phyloP scores from a whole-genome alignment of 2,113 vertebrate species.

The Leucosticte australis region DNA sequence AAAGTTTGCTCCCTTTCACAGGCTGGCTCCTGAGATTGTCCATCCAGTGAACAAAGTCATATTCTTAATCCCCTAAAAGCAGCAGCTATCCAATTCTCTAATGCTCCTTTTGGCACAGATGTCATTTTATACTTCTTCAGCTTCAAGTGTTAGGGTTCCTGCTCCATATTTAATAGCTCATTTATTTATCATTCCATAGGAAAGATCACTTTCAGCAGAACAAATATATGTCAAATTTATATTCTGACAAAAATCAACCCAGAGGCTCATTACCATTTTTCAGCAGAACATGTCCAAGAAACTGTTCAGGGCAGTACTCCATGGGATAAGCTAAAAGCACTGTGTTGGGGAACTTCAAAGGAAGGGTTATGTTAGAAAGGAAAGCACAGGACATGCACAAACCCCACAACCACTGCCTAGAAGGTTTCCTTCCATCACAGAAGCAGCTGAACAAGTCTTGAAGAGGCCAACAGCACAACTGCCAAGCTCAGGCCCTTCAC shows the following conservation, averaged over 20 bases:
- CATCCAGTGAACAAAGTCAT: background rate
- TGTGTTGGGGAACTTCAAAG: background rate
- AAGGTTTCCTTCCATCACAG: background rate
- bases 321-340: background rate
- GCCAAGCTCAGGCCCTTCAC: background rate
- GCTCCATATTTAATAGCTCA: background rate
- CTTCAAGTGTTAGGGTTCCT: background rate
- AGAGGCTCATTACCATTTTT: background rate
- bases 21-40: background rate
- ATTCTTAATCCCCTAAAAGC: background rate
- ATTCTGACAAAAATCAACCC: background rate
- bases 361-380: background rate
- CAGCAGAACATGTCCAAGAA: background rate
- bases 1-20: background rate
- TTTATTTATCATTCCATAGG: background rate
- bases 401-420: background rate
- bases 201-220: background rate
- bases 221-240: background rate
- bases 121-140: background rate
- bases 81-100: background rate
- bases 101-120: background rate
- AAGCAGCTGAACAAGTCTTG: background rate
- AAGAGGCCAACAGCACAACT: background rate
- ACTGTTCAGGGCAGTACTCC: background rate
- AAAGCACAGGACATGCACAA: background rate